Evolutionary conservation across 2,113 vertebrate genomes (phyloP).

Genomic region (Nyctereutes procyonoides): DNA sequence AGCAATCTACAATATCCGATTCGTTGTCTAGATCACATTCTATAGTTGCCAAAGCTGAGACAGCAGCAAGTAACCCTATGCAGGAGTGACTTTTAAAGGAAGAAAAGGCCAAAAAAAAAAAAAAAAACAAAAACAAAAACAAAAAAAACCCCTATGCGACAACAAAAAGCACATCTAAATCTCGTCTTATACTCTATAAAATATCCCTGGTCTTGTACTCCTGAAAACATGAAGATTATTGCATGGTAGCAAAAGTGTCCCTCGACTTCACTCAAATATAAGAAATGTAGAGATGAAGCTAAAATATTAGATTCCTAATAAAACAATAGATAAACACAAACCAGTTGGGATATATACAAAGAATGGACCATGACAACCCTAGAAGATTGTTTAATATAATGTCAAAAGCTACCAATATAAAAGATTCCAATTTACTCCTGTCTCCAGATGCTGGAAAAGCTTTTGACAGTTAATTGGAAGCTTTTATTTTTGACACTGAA

Average conservation of each 20-base stretch:
- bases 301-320: conserved; percentile 67
- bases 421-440: conserved; percentile 76
- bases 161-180: neutral
- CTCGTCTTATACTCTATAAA: neutral
- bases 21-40: neutral
- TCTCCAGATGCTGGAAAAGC: conserved; percentile 75
- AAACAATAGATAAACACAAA: conserved; percentile 70
- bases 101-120: neutral
- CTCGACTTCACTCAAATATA: conserved; percentile 49
- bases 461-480: conserved; percentile 83
- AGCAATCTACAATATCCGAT: neutral
- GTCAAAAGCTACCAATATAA: conserved; percentile 79
- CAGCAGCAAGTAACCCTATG: neutral
- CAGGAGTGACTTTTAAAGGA: neutral
- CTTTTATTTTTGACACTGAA: conserved; percentile 82
- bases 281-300: conserved; percentile 58
- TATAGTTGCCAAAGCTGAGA: neutral
- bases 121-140: neutral
- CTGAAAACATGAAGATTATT: conserved; percentile 40
- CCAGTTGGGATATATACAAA: conserved; percentile 58
- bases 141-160: neutral
- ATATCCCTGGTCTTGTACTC: neutral
- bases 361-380: conserved; percentile 59
- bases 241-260: neutral
- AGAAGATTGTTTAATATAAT: conserved; percentile 80